Percentiles rank a stretch among this genome's conserved stretches.
These are phyloP conservation scores for Morbakka virulenta DNA, from an alignment of 30 jellyfish, hydroid and myxozoan genomes.

Conservation along the genomic window DNA sequence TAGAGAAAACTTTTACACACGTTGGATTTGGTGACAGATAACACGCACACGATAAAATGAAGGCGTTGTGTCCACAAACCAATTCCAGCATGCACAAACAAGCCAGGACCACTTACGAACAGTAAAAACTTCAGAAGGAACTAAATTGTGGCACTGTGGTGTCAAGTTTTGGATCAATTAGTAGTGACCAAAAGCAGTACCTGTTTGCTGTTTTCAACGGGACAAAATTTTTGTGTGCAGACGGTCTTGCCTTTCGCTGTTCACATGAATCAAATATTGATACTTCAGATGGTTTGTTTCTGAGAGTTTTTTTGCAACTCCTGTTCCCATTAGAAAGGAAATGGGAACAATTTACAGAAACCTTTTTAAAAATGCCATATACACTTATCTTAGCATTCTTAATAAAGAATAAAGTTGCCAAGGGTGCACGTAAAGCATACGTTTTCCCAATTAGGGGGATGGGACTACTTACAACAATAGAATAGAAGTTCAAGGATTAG, in stretches of 20 bases:
- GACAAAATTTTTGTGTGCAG: neutral
- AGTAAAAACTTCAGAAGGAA: neutral
- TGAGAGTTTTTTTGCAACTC: neutral
- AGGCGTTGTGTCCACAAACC: neutral
- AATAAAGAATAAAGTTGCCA: neutral
- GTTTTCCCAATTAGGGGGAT: constrained; percentile 9
- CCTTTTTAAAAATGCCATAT: constrained; percentile 1
- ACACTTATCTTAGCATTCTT: neutral
- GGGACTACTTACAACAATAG: constrained; percentile 16
- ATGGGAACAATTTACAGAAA: neutral
- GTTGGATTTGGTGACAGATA: neutral
- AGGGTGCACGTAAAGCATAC: constrained; percentile 4
- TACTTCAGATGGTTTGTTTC: neutral
- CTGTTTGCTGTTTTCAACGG: neutral
- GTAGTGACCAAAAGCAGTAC: neutral
- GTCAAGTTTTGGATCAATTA: neutral
- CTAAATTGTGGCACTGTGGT: neutral
- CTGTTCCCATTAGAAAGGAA: constrained; percentile 12
- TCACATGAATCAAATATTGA: neutral
- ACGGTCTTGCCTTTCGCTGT: neutral
- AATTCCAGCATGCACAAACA: neutral
- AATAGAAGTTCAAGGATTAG: neutral
- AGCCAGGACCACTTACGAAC: neutral
- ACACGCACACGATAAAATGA: neutral
- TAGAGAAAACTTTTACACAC: neutral